phyloP scores from a whole-genome alignment of 1,140 invertebrate genomes.

The Apis dorsata region DNA sequence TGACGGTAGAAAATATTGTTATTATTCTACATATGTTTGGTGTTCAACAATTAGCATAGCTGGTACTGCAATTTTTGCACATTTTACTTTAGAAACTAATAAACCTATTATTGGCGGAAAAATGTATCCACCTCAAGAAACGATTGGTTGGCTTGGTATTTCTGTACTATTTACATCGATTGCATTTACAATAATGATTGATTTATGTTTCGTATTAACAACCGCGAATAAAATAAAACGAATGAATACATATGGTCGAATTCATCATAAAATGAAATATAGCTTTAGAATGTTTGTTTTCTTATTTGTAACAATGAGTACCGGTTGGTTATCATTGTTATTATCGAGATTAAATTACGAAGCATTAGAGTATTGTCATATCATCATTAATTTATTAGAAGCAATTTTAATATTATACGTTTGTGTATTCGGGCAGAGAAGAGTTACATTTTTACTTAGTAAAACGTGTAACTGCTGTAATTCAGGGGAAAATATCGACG shows the following conservation, averaged over 20 bases:
- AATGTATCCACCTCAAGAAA: constrained; percentile 71
- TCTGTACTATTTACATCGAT: constrained; percentile 90
- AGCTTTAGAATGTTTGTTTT: constrained; percentile 90
- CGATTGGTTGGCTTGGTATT: constrained; percentile 87
- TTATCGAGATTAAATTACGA: constrained; percentile 87
- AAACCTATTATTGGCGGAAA: constrained; percentile 75
- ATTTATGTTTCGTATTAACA: constrained; percentile 89
- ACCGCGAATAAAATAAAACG: constrained; percentile 89
- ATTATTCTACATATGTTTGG: constrained; percentile 91
- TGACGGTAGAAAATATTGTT: constrained; percentile 91
- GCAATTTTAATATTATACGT: constrained; percentile 88
- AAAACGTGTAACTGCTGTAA: constrained; percentile 86
- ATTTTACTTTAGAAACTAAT: constrained; percentile 88
- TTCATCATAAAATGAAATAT: constrained; percentile 91
- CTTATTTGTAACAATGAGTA: constrained; percentile 86
- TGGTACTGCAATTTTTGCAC: constrained; percentile 87
- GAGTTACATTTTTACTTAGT: constrained; percentile 87
- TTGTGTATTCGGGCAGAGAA: constrained; percentile 87
- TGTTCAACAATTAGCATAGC: constrained; percentile 86
- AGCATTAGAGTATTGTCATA: constrained; percentile 86
- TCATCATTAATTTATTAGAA: constrained; percentile 86
- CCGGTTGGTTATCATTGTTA: constrained; percentile 87
- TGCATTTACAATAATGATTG: constrained; percentile 87
- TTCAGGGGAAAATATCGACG: constrained; percentile 82
- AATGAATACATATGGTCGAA: constrained; percentile 89